Evolutionary conservation across 2,113 vertebrate species (phyloP).

Genomic region (Pao palembangensis): DNA sequence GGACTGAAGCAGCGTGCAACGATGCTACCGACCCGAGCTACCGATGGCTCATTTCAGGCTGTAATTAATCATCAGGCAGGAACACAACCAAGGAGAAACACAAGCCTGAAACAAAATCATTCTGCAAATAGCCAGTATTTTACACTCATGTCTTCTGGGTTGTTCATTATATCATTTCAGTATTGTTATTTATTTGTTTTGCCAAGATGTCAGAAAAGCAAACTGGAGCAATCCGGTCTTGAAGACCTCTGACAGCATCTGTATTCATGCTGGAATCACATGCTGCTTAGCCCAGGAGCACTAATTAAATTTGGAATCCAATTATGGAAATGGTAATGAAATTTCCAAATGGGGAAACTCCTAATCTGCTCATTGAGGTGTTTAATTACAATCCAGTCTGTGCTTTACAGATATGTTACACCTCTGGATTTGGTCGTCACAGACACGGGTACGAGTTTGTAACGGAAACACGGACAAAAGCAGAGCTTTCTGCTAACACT

Average conservation of each 20-base stretch:
- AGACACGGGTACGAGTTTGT: too few species aligned
- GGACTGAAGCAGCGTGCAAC: too few species aligned
- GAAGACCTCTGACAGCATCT: conserved; percentile 53
- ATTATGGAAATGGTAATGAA: conserved; percentile 79
- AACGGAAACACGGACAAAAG: too few species aligned
- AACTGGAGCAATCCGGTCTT: conserved; percentile 18
- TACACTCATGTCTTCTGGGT: conserved; percentile 7
- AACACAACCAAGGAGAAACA: neutral
- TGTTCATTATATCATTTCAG: neutral
- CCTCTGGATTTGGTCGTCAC: conserved; percentile 43
- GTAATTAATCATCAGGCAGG: neutral
- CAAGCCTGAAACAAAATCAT: neutral
- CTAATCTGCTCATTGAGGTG: conserved; percentile 81
- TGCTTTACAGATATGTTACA: conserved; percentile 70
- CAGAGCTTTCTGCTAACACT: too few species aligned
- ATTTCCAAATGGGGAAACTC: conserved; percentile 80
- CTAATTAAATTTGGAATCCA: conserved; percentile 81
- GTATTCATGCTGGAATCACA: conserved; percentile 63
- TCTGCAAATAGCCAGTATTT: conserved; percentile 11
- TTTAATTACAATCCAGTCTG: conserved; percentile 78
- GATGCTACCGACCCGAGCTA: too few species aligned
- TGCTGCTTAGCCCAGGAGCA: conserved; percentile 68
- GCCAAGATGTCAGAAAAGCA: conserved; percentile 25
- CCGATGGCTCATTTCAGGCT: too few species aligned
- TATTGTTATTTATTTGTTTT: conserved; percentile 2